Base-by-base conservation (phyloP, 2,797 vertebrate species). In the Macroramphosus scolopax region DNA sequence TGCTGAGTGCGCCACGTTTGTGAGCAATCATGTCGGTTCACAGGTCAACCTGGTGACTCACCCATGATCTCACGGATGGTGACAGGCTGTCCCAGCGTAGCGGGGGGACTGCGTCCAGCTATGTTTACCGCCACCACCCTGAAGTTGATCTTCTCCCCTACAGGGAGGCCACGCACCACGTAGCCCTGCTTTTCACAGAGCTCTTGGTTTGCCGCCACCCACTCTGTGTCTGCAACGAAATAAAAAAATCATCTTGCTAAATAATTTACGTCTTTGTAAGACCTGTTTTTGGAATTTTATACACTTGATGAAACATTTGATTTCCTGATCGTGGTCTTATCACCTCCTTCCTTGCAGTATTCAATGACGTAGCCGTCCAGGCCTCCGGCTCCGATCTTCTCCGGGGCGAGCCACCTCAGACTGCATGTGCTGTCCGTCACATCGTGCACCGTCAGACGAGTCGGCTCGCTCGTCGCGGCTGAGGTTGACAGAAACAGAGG, bases 361-460 rank as follows among this genome's bases (percentile, higher is more conserved):
- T 95, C 93, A 10, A 95, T 87, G 72, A 93, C 78, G 83, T 96
- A 96, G 2, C 94, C 94, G 0, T 94, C 90, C 4, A 96, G 90
- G 69, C 94, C 94, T 0, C 93, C 94, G 0, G 93, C 92, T 10
- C 94, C 93, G 0, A 94, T 82, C 64, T 74, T 88, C 41, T 93
- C 89, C 0, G 94, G 94, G 2, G 92, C 90, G 51, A 90, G 89
- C 94, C 94, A 96, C 84, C 92, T 94, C 53, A 96, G 85, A 0
- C 88, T 83, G 32, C 92, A 92, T 41, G 91, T 93, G 36, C 86
- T 88, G 72, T 95, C 92, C 0, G 93, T 94, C 65, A 96, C 86
- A 2, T 94, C 92, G 1, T 94, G 93, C 75, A 96, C 88, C 0
- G 2, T 43, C 47, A 96, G 87, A 41, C 91, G 91, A 37, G 53